Percentiles rank a stretch among this genome's conserved stretches.
These are phyloP conservation scores for Agrotis segetum DNA, from an alignment of 2,888 invertebrate genomes.

Conservation along the genomic window DNA sequence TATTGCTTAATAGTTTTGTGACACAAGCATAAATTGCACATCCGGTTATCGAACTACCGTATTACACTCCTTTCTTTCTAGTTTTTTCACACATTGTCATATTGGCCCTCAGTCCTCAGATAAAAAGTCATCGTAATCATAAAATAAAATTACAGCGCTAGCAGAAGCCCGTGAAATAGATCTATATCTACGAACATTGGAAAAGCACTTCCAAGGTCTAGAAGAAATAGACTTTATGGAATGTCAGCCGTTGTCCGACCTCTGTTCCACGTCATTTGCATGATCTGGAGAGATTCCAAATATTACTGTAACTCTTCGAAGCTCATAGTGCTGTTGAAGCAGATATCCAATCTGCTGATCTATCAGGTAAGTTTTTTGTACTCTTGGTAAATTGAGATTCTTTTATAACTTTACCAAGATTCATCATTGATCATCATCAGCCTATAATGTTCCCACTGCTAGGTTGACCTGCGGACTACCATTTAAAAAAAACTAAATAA, in stretches of 20 bases:
- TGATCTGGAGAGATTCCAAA: slow-evolving; percentile 97
- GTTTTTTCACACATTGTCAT: no score
- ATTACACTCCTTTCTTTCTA: no score
- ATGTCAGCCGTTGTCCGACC: slow-evolving; percentile 93
- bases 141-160: slow-evolving; percentile 91
- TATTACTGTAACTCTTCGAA: slow-evolving; percentile 97
- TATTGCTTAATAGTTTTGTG: no score
- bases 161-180: slow-evolving; percentile 98
- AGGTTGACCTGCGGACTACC: no score
- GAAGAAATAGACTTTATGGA: slow-evolving; percentile 97
- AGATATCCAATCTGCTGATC: slow-evolving; percentile 97
- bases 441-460: no score
- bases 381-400: not conserved
- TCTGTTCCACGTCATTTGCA: slow-evolving; percentile 96
- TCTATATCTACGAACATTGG: slow-evolving; percentile 95
- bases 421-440: no score
- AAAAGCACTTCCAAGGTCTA: slow-evolving; percentile 94
- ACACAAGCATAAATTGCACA: no score
- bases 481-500: no score
- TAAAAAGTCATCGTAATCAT: not conserved
- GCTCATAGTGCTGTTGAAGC: slow-evolving; percentile 96
- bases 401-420: no score
- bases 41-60: no score
- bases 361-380: slow-evolving; percentile 91
- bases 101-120: no score